Evolutionary conservation across 2,797 vertebrate species (phyloP).

Genomic region (Diglossa cyanea): DNA sequence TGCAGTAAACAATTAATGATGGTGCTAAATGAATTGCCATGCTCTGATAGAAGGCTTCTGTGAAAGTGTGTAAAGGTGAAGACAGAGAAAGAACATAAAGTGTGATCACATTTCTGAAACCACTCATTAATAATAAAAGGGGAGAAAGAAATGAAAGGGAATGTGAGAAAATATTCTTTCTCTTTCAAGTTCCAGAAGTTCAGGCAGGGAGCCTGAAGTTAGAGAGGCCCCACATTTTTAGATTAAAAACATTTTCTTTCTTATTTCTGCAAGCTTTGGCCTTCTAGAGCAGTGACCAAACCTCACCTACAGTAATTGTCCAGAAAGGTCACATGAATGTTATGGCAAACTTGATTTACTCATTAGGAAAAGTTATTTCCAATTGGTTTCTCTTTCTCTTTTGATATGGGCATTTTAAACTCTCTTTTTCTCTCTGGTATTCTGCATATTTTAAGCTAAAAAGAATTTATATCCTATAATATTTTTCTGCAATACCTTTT

Average conservation of each 20-base stretch:
- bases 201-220: neutral
- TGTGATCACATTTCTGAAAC: constrained; percentile 6
- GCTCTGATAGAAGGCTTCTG: neutral
- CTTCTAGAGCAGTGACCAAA: constrained; percentile 36
- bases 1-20: constrained; percentile 1
- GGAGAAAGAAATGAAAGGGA: constrained; percentile 29
- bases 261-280: constrained; percentile 19
- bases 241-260: neutral
- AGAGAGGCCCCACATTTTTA: neutral
- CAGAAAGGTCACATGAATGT: constrained; percentile 30
- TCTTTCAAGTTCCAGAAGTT: constrained; percentile 24
- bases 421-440: neutral
- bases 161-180: constrained; percentile 29
- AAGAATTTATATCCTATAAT: neutral
- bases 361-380: constrained; percentile 24
- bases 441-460: neutral
- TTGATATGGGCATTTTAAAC: neutral
- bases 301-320: constrained; percentile 28
- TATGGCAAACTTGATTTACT: neutral
- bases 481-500: neutral
- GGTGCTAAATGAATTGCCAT: constrained; percentile 16
- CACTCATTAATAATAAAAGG: constrained; percentile 37
- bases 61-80: neutral
- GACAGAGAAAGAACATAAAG: neutral
- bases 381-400: neutral